These are phyloP conservation scores for Drosophila malerkotliana DNA, from an alignment of 1,140 invertebrate species.

Conservation along the genomic window DNA sequence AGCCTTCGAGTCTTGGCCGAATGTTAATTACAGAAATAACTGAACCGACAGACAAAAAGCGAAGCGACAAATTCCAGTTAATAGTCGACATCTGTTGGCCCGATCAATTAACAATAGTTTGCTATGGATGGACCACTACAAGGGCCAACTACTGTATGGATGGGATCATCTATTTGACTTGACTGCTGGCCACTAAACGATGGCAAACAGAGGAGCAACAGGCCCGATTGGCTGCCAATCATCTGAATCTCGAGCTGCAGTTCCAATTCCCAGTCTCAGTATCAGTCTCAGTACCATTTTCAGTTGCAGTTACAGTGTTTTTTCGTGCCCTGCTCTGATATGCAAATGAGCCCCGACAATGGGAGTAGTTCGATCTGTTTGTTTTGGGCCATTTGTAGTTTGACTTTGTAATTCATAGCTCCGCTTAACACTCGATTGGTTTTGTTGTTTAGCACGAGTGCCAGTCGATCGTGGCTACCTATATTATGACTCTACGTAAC, in stretches of 20 bases:
- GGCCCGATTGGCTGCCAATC: constrained; percentile 73
- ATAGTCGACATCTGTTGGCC: constrained; percentile 56
- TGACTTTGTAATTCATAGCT: constrained; percentile 70
- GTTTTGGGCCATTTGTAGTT: constrained; percentile 72
- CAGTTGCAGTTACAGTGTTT: constrained; percentile 5
- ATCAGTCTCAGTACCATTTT: not conserved
- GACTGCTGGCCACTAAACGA: constrained; percentile 72
- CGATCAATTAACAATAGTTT: constrained; percentile 71
- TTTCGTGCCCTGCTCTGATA: constrained; percentile 40
- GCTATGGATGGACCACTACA: constrained; percentile 50
- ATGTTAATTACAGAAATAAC: constrained; percentile 67
- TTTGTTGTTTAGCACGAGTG: constrained; percentile 78
- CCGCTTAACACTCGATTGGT: constrained; percentile 80
- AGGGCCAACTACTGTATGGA: constrained; percentile 73
- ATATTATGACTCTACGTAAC: constrained; percentile 3
- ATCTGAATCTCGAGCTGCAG: constrained; percentile 68
- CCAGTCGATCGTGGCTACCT: constrained; percentile 23
- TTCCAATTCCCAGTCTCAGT: not conserved
- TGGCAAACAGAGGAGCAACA: constrained; percentile 74
- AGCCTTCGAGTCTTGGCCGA: constrained; percentile 41
- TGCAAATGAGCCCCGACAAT: constrained; percentile 76
- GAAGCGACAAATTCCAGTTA: constrained; percentile 73
- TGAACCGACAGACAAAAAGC: constrained; percentile 46
- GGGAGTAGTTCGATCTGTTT: constrained; percentile 68
- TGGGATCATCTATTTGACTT: constrained; percentile 54